Base-by-base conservation (phyloP, 1,140 invertebrate species). In the Globodera ellingtonae region DNA sequence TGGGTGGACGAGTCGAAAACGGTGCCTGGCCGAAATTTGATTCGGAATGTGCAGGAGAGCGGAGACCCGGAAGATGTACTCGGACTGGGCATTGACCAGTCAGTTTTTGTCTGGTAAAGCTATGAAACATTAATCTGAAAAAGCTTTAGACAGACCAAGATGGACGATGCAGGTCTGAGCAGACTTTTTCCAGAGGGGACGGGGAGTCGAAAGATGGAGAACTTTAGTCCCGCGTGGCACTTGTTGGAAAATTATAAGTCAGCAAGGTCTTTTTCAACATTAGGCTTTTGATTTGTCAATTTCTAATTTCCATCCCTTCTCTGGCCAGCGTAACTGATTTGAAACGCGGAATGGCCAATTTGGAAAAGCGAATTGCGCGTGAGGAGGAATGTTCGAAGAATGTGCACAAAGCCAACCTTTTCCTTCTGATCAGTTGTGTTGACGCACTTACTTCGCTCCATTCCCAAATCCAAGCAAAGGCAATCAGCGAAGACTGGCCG, bases 161-260 rank as follows among this genome's bases (percentile, higher is more conserved):
- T 82, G 78, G 84, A 85, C 70, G 66, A 72, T 21, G 48, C 84
- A 0, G 74, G 78, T 52, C 90, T 98, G n/a, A 91, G 93, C 71
- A 94, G 96, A 90, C 89, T 96, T 62, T 98, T 97, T 91, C 95
- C 95, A 15, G 92, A 92, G 74, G 94, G 93, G 70, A 94, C 93
- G 86, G 96, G 96, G 0, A 95, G 98, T 91, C 92, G 98, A 70
- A 92, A 94, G 0, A 93, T 94, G 85, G 94, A 96, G 82, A 95
- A 96, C 87, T 99, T 99, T 91, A 93, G 94, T 80, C 94, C 97
- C 24, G 93, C 93, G 10, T 97, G 96, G 95, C 99, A 97, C 91
- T 90, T 99, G 69, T 90, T 99, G 24, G 96, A 98, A 90, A 95
- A 98, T 90, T 96, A 99, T 90, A 94, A 95, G 89, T 56, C 82